Evolutionary conservation across 1,140 invertebrate species (phyloP).

Genomic region (Chrysopa pallens): DNA sequence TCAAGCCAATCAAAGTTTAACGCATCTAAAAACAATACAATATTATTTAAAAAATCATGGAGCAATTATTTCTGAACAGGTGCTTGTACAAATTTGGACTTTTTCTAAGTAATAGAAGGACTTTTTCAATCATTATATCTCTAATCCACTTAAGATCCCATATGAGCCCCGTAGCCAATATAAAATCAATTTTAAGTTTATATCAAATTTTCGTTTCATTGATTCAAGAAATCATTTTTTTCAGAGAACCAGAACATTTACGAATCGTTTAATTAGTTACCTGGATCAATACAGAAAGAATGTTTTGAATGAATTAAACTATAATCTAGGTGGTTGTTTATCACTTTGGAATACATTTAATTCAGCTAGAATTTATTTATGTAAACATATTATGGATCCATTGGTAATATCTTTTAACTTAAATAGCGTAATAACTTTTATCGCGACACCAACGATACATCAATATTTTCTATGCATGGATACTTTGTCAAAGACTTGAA

Average conservation of each 20-base stretch:
- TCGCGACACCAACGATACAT: too few species aligned
- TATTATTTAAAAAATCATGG: constrained; percentile 55
- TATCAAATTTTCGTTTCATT: constrained; percentile 18
- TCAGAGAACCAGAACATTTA: constrained; percentile 39
- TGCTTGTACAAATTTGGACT: constrained; percentile 19
- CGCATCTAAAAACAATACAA: constrained; percentile 53
- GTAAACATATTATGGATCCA: constrained; percentile 51
- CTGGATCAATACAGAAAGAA: constrained; percentile 44
- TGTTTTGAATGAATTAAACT: constrained; percentile 36
- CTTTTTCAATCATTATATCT: constrained; percentile 2
- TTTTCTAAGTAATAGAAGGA: constrained; percentile 1
- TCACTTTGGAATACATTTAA: constrained; percentile 52
- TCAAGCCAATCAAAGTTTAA: constrained; percentile 50
- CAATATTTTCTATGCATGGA: too few species aligned
- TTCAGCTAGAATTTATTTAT: constrained; percentile 40
- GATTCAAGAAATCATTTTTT: constrained; percentile 16
- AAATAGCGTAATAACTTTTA: too few species aligned
- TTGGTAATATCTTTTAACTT: constrained; percentile 23
- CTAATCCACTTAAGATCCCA: too few species aligned
- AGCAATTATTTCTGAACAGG: constrained; percentile 45
- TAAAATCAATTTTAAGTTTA: constrained; percentile 6
- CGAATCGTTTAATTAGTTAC: constrained; percentile 38
- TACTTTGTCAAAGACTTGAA: too few species aligned
- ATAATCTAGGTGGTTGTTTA: constrained; percentile 44
- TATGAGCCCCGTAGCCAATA: constrained; percentile 10